Evolutionary conservation across 2,888 invertebrate genomes (phyloP), one percentile per base, ranked within the genome.

Genomic region (Athalia circularis): DNA sequence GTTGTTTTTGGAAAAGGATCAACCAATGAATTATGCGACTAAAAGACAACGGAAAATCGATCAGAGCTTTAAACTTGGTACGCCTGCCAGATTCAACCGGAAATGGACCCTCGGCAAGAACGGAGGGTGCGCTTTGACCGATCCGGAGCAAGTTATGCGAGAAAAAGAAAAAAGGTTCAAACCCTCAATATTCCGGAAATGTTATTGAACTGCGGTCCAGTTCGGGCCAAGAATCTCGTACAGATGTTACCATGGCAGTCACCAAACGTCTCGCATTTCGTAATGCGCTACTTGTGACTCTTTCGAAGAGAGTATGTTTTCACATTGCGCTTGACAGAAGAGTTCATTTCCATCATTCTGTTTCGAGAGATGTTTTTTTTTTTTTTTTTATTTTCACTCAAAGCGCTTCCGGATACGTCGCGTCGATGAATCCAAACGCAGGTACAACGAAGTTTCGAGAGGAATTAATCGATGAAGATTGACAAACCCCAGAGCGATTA

Each of bases 61-160:
- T 45, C 45, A 59, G 6, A 59, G 47, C 45, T 57, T 13, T 7
- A n/a, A 15, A 50, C 15, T 67, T 29, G 43, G 13, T 70, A 54
- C 70, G 45, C 29, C 2, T 29, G 6, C 4, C 6, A 47, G 15
- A 59, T 4, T 9, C 45, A 7, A 8, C 64, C 64, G 15, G 85
- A 85, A 62, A 67, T 81, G 29, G 80, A 82, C 11, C 80, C 84
- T 77, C 84, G 15, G 77, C 81, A 54, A 83, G 84, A 57, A 86
- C 86, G 76, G 83, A 85, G 8, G 79, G 80, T 11, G 87, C 86
- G 74, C 72, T 87, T 1, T 79, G 81, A 0, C 86, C 86, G 0
- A 77, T 87, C 13, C 82, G 80, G 61, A 82, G 80, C 13, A 80
- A 84, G 61, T 79, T 87, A 57, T 86, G 81, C 80, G 83, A 85